phyloP scores from a whole-genome alignment of 2,797 vertebrate species.

The Megaceryle alcyon region DNA sequence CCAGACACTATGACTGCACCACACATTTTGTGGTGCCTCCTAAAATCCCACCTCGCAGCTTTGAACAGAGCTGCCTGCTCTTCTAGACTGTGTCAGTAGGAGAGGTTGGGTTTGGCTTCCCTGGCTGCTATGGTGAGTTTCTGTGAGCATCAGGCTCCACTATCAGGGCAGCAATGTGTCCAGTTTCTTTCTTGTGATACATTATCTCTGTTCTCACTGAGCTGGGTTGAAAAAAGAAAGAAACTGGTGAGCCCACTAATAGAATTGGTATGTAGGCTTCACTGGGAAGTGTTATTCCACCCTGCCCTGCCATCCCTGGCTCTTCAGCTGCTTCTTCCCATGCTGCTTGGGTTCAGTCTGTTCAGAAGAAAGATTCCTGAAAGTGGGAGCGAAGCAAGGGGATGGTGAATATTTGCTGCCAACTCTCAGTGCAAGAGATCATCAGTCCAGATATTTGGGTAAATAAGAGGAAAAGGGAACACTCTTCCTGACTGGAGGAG shows the following conservation, averaged over 20 bases:
- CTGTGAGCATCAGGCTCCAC: background rate
- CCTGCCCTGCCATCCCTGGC: background rate
- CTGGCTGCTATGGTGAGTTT: background rate
- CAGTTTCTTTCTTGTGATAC: background rate
- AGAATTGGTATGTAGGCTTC: background rate
- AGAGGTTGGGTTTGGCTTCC: background rate
- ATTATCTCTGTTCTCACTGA: background rate
- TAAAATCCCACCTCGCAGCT: background rate
- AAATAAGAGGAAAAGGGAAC: background rate
- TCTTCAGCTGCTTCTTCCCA: background rate
- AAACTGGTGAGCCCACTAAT: background rate
- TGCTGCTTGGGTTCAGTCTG: background rate
- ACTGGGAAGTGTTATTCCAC: background rate
- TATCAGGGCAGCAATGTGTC: background rate
- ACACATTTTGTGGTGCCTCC: background rate
- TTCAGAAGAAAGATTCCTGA: background rate
- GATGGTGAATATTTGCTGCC: background rate
- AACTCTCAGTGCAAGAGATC: background rate
- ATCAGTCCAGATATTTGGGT: background rate
- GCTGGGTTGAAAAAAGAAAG: background rate
- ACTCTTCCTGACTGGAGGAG: background rate
- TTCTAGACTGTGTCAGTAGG: background rate
- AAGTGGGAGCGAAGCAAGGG: background rate
- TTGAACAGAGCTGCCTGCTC: background rate
- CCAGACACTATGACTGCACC: accelerated